phyloP scores from a whole-genome alignment of 2,888 invertebrate genomes.

The Laspeyria flexula region DNA sequence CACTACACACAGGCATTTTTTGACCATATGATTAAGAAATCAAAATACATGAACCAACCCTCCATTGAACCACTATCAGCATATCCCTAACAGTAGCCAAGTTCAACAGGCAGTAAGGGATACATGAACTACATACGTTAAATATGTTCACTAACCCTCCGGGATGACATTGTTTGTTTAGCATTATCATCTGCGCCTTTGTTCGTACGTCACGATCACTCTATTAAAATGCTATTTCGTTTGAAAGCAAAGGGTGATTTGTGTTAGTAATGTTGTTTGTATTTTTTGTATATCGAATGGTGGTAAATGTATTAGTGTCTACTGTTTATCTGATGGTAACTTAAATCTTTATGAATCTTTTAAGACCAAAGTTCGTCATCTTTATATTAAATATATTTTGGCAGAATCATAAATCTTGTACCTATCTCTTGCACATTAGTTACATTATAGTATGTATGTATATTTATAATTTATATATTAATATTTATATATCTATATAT shows the following conservation, averaged over 20 bases:
- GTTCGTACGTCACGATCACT: constrained; percentile 37
- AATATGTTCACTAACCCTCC: constrained; percentile 18
- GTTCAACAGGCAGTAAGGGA: not conserved
- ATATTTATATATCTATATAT: no score
- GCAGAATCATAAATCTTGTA: no score
- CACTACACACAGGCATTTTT: not conserved
- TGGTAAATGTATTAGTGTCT: no score
- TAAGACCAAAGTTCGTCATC: no score
- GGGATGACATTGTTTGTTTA: constrained; percentile 34
- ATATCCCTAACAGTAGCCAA: not conserved
- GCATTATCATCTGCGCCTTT: constrained; percentile 37
- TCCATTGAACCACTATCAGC: not conserved
- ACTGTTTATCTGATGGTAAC: no score
- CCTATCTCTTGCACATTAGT: no score
- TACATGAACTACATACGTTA: constrained; percentile 22
- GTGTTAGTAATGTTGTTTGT: no score
- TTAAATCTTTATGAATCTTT: no score
- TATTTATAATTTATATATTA: no score
- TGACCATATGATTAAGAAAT: not conserved
- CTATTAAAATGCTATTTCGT: constrained; percentile 38
- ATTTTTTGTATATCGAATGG: no score
- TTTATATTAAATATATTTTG: no score
- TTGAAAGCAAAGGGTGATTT: not conserved
- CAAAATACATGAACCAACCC: not conserved
- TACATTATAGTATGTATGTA: no score